Evolutionary conservation across 2,113 vertebrate genomes (phyloP).

Genomic region (Macrotus californicus): DNA sequence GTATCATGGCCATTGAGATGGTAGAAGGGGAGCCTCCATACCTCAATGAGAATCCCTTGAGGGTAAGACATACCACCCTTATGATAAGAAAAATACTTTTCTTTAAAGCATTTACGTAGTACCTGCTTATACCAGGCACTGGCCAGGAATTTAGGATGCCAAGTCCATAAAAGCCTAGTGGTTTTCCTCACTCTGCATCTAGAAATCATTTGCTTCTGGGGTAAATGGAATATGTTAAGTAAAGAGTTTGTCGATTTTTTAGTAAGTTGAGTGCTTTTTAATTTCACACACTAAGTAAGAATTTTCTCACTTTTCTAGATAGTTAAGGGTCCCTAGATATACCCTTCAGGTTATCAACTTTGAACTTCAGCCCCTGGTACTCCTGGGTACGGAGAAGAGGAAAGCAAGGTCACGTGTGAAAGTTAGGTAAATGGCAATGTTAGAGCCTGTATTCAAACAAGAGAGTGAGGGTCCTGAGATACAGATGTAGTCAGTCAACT

Average conservation of each 20-base stretch:
- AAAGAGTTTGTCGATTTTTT: constrained; percentile 14
- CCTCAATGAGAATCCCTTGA: constrained; percentile 97
- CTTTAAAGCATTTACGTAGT: not conserved
- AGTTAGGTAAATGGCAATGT: not conserved
- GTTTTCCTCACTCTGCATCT: not conserved
- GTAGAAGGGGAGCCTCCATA: constrained; percentile 98
- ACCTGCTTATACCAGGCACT: not conserved
- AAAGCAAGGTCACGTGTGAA: not conserved
- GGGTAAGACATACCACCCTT: constrained; percentile 81
- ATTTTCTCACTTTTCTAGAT: not conserved
- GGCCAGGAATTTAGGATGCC: not conserved
- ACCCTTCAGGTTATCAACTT: not conserved
- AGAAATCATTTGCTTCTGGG: not conserved
- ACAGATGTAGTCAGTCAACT: not conserved
- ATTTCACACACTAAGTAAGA: not conserved
- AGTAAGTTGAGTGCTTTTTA: not conserved
- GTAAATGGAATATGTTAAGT: not conserved
- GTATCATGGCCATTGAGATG: constrained; percentile 99
- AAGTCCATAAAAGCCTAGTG: not conserved
- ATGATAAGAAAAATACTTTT: not conserved
- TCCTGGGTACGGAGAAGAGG: not conserved
- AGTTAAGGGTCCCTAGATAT: not conserved
- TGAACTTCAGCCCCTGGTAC: not conserved
- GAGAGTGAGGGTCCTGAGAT: not conserved
- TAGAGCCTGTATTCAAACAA: not conserved